A percentile compares a stretch with the other conserved stretches of the same genome.
Conservation (phyloP, 2,888 invertebrate species). For the Limnephilus auricula region DNA sequence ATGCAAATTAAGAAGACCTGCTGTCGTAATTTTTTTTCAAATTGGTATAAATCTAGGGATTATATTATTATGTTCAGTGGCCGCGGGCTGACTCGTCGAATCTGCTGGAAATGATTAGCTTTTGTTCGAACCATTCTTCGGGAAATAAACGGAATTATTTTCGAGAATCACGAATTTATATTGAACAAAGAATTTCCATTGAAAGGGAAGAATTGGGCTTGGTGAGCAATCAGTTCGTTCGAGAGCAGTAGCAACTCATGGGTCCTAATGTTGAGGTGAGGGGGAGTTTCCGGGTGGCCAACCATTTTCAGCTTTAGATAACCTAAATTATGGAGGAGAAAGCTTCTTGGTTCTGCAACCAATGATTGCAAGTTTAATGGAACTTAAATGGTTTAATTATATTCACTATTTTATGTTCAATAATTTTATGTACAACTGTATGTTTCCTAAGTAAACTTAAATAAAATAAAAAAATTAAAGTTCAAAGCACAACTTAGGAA, state of each 20-base stretch:
- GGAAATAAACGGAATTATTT: neutral
- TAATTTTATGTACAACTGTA: too few species aligned
- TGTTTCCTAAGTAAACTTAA: too few species aligned
- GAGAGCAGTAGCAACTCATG: neutral
- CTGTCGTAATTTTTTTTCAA: neutral
- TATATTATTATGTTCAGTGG: neutral
- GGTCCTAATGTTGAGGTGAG: neutral
- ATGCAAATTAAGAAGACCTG: too few species aligned
- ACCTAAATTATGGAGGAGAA: neutral
- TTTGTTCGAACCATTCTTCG: neutral
- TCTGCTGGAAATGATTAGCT: neutral
- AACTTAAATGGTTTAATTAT: too few species aligned
- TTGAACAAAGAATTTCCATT: neutral
- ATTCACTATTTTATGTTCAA: too few species aligned
- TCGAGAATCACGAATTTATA: neutral
- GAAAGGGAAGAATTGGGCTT: neutral
- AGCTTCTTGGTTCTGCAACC: neutral
- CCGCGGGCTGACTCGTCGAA: neutral
- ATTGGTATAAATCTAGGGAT: neutral
- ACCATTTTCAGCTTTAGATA: neutral
- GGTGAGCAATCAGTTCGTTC: neutral
- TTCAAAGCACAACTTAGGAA: neutral
- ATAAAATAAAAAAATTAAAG: too few species aligned
- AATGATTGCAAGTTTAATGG: neutral
- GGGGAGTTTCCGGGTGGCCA: neutral